Conservation (phyloP, 2,113 vertebrate species). For the Cygnus atratus region DNA sequence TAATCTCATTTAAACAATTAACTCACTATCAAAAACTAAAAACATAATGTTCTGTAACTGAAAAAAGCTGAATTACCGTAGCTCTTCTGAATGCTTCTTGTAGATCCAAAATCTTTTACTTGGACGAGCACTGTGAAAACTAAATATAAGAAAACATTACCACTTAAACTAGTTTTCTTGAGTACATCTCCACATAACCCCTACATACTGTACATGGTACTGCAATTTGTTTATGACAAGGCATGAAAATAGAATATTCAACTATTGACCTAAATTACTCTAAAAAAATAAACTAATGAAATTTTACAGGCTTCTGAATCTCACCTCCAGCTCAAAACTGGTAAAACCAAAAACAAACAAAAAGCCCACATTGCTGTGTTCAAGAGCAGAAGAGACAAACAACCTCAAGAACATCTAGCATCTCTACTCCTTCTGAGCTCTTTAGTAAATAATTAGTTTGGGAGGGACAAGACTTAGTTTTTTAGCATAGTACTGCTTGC, state of each 20-base stretch:
- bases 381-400: neutral
- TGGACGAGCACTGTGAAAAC: slow-evolving; percentile 89
- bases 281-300: neutral
- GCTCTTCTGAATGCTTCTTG: slow-evolving; percentile 75
- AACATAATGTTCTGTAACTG: neutral
- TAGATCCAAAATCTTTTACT: slow-evolving; percentile 86
- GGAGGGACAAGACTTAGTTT: neutral
- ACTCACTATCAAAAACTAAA: neutral
- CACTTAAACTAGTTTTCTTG: neutral
- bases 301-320: neutral
- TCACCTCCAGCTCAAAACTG: neutral
- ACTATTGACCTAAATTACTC: neutral
- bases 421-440: neutral
- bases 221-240: neutral
- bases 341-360: neutral
- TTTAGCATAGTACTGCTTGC: neutral
- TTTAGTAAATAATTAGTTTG: neutral
- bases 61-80: slow-evolving; percentile 76
- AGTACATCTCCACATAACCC: neutral
- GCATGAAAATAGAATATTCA: neutral
- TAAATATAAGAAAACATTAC: slow-evolving; percentile 62
- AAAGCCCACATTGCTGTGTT: neutral
- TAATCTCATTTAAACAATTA: neutral
- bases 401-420: neutral
- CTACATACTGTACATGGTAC: neutral